These are phyloP conservation scores for Glossosoma conforme DNA, from an alignment of 1,140 invertebrate genomes.

Conservation along the genomic window DNA sequence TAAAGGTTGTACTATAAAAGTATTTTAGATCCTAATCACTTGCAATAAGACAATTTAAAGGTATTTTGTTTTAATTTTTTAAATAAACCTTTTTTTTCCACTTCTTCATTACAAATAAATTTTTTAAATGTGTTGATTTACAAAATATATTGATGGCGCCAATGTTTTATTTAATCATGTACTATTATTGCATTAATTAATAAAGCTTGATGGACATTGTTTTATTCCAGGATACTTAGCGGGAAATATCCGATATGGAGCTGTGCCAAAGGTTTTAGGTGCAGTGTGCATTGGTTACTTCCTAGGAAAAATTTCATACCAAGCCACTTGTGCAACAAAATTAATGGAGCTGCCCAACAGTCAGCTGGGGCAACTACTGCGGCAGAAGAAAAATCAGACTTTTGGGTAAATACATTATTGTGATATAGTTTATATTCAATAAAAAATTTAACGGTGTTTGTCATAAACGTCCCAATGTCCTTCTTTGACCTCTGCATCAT, in stretches of 20 bases:
- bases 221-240: constrained; percentile 34
- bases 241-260: constrained; percentile 49
- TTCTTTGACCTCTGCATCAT: no score
- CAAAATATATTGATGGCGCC: no score
- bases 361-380: constrained; percentile 6
- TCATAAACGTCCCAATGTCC: no score
- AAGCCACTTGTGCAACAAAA: constrained; percentile 60
- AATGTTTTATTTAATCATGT: constrained; percentile 9
- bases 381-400: constrained; percentile 1
- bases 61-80: neutral
- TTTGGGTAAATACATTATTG: neutral
- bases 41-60: no score
- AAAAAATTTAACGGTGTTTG: neutral
- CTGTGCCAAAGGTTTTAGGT: constrained; percentile 54
- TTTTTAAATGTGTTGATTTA: no score
- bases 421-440: neutral
- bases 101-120: no score
- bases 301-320: constrained; percentile 64
- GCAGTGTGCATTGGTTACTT: constrained; percentile 58
- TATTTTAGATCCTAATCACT: no score
- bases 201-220: constrained; percentile 1
- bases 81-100: neutral
- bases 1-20: no score
- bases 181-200: constrained; percentile 1
- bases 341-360: constrained; percentile 57